phyloP scores from a whole-genome alignment of 2,888 invertebrate genomes.

The Chymomyza amoena region DNA sequence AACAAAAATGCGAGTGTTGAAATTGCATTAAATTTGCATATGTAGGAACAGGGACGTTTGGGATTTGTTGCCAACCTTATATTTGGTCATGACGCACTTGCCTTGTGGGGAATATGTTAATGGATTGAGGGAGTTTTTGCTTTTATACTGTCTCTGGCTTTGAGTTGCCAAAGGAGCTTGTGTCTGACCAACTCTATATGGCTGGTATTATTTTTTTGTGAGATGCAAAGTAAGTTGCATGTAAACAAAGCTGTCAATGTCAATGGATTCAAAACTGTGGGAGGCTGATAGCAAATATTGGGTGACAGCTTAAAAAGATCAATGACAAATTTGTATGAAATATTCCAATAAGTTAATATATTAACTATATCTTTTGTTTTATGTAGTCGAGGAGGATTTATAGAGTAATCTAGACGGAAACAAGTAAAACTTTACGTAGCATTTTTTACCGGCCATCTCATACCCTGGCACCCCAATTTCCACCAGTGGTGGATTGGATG shows the following conservation, averaged over 20 bases:
- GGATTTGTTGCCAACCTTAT: background rate
- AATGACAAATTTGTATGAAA: no score
- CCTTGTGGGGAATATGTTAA: conserved; percentile 3
- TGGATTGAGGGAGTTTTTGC: background rate
- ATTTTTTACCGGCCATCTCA: no score
- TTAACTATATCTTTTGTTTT: no score
- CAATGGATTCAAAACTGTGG: background rate
- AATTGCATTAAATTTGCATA: conserved; percentile 72
- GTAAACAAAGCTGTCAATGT: background rate
- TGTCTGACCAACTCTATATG: background rate
- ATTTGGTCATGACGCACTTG: background rate
- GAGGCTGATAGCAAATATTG: background rate
- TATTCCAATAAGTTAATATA: no score
- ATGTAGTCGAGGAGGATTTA: no score
- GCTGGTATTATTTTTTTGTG: background rate
- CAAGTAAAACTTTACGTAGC: no score
- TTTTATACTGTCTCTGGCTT: no score
- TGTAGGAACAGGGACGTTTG: conserved; percentile 40
- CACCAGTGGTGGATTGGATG: no score
- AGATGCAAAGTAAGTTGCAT: background rate
- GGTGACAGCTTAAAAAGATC: no score
- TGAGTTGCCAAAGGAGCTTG: background rate
- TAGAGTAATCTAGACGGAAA: no score
- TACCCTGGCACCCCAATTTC: no score
- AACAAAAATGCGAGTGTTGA: conserved; percentile 68